phyloP scores from a whole-genome alignment of 2,113 vertebrate species.

The Elephas maximus region DNA sequence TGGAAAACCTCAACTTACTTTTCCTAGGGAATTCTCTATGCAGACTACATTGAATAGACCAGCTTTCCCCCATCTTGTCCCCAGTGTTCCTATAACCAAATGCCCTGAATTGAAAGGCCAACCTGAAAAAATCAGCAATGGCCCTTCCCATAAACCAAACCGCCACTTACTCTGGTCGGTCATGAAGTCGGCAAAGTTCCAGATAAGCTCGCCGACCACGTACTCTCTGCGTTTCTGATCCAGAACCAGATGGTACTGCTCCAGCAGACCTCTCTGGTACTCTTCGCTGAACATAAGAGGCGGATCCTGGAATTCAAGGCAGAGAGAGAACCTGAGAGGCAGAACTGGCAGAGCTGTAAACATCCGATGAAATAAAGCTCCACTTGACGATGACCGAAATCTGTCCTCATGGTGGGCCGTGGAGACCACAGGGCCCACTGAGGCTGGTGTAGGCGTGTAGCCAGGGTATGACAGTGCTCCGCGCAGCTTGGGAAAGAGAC shows the following conservation, averaged over 20 bases:
- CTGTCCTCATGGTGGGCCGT: not conserved
- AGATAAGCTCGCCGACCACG: conserved; percentile 96
- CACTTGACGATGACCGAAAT: not conserved
- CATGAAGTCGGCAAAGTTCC: conserved; percentile 99
- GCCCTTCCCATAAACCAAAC: not conserved
- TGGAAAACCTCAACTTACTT: not conserved
- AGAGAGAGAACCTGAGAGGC: not conserved
- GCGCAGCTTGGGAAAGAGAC: too few species aligned
- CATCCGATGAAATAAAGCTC: conserved; percentile 5
- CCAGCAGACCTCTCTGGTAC: conserved; percentile 93
- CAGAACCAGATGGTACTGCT: conserved; percentile 92
- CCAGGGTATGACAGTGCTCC: not conserved
- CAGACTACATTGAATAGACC: too few species aligned
- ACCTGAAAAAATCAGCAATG: not conserved
- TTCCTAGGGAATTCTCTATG: not conserved
- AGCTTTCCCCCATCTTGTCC: not conserved
- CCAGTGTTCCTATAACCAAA: not conserved
- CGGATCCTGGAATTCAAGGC: conserved; percentile 91
- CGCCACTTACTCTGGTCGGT: conserved; percentile 93
- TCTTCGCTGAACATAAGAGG: conserved; percentile 98
- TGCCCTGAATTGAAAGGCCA: not conserved
- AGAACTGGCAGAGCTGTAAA: not conserved
- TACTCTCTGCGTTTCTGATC: conserved; percentile 95
- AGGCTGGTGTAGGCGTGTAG: not conserved
- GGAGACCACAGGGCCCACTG: too few species aligned